phyloP scores from a whole-genome alignment of 2,888 invertebrate genomes.

The Catocala nupta region DNA sequence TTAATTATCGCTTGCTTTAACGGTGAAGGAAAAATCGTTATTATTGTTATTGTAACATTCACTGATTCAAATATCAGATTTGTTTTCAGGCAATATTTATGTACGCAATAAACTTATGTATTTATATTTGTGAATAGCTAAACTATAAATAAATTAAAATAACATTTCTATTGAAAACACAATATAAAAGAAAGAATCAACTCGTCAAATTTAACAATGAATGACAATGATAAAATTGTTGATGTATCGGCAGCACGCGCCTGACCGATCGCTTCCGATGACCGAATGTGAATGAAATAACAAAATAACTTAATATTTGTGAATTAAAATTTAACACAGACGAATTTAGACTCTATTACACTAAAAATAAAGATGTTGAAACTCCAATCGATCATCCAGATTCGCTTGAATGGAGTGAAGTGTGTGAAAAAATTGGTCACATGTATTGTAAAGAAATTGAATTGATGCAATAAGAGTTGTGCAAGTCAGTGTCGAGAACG shows the following conservation, averaged over 20 bases:
- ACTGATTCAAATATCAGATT: no score
- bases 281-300: conserved; percentile 54
- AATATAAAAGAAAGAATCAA: conserved; percentile 24
- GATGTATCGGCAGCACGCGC: conserved; percentile 79
- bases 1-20: no score
- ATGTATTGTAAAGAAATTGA: conserved; percentile 29
- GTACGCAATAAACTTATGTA: no score
- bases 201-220: conserved; percentile 48
- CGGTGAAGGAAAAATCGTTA: no score
- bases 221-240: conserved; percentile 52
- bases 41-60: no score
- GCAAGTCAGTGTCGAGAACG: neutral
- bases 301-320: conserved; percentile 55
- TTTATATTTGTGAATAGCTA: no score
- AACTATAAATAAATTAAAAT: neutral
- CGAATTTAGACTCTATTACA: conserved; percentile 15
- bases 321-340: conserved; percentile 16
- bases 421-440: conserved; percentile 39
- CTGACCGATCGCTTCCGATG: conserved; percentile 70
- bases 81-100: no score
- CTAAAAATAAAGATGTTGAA: conserved; percentile 16
- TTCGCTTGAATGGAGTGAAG: conserved; percentile 41
- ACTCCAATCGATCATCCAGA: conserved; percentile 37
- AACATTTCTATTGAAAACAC: conserved; percentile 9
- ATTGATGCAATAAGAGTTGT: conserved; percentile 19